Conservation (phyloP, 2,113 vertebrate genomes). For the Chamaea fasciata region DNA sequence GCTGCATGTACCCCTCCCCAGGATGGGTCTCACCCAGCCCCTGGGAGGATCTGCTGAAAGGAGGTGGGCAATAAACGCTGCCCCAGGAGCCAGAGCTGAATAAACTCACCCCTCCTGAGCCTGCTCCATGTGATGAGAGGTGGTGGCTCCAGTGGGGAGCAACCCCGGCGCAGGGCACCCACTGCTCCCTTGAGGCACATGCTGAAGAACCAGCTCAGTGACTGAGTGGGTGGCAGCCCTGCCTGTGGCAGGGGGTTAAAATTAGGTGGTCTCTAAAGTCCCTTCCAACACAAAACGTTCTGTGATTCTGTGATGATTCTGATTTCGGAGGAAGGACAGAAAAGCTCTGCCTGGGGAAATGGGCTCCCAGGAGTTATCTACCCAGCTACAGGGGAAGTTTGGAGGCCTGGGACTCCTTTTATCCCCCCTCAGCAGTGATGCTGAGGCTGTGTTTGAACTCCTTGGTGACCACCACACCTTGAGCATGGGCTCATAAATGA, state of each 20-base stretch:
- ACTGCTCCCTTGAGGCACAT: fast-evolving
- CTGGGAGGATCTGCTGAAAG: fast-evolving
- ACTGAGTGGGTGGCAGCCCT: neutral
- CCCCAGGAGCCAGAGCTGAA: neutral
- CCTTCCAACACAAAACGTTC: neutral
- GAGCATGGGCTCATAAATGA: neutral
- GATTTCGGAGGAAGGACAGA: neutral
- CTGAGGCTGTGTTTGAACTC: neutral
- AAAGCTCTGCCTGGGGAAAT: neutral
- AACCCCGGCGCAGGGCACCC: fast-evolving
- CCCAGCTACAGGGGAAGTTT: neutral
- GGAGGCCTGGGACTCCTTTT: neutral
- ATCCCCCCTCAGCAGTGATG: fast-evolving
- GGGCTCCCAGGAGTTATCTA: neutral
- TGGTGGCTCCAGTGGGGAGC: neutral
- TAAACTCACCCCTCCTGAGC: neutral
- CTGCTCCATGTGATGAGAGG: fast-evolving
- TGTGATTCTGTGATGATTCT: neutral
- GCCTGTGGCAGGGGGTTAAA: neutral
- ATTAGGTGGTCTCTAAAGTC: neutral
- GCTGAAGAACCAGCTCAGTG: neutral
- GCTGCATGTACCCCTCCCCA: neutral
- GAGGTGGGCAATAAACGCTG: neutral
- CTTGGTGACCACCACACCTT: neutral
- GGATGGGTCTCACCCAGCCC: fast-evolving